Base-by-base conservation (phyloP, 2,888 invertebrate species). In the Drosophila kambysellisi region DNA sequence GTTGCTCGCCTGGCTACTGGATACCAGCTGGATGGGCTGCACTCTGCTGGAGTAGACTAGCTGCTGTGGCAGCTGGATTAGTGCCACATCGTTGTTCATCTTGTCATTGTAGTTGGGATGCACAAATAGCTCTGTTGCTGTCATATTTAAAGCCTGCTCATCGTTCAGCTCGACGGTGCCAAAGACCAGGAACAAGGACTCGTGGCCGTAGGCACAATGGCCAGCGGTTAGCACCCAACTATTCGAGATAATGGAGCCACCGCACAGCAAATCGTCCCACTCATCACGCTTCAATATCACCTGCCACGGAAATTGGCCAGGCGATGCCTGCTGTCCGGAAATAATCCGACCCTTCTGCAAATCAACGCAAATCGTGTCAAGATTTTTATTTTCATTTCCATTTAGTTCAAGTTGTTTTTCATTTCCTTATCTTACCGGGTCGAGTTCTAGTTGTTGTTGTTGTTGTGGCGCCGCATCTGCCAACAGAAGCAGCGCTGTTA, bases 141-240 rank as follows among this genome's bases (percentile, higher is more conserved):
- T 91, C 90, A 92, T 91, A 33, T 79, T 88, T 25, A 74, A n/a
- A 1, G 72, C 81, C 6, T 63, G 20, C 0, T 83, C 76, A 1
- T 83, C 67, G n/a, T 91, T 79, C 3, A 92, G 58, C 7, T 85
- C 51, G 0, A 86, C 75, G 4, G 82, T 90, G 56, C 92, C 92
- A 50, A 93, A 92, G 8, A 90, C 68, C 0, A 92, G 46, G 4
- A 78, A 87, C 1, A 92, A 48, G 0, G 90, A 90, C 5, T 39
- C 62, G 1, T 73, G 70, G 0, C 85, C 90, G 50, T 86, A 84
- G 15, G 89, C 85, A 56, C 93, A 93, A 70, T 93, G 93, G 1
- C 89, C 93, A 1, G 93, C 93, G 0, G 93, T 93, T 0, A 92
- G 73, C n/a, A 93, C 92, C 91, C 92, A 92, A 2, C 48, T 65